Percentiles rank a stretch among this genome's conserved stretches.
Evolutionary conservation across 2,113 vertebrate genomes (phyloP).

Genomic region (Hemibagrus wyckioides): DNA sequence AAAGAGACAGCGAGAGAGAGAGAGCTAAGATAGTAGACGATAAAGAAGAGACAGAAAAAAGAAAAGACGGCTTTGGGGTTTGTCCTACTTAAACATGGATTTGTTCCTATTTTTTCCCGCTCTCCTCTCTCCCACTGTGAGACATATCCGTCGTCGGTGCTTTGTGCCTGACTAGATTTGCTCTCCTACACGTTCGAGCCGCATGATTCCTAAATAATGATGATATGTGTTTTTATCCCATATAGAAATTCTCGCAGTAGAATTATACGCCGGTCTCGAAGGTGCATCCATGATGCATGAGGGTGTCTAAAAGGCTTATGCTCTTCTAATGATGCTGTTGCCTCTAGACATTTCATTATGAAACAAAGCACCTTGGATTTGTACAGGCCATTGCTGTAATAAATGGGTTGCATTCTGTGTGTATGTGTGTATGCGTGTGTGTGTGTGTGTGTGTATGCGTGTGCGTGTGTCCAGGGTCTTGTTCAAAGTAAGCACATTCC

Average conservation of each 20-base stretch:
- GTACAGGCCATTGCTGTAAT: slow-evolving; percentile 36
- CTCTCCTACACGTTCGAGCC: slow-evolving; percentile 23
- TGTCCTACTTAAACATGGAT: slow-evolving; percentile 19
- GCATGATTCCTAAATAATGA: slow-evolving; percentile 30
- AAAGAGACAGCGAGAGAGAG: neutral
- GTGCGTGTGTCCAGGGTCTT: slow-evolving; percentile 26
- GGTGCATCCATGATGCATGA: slow-evolving; percentile 33
- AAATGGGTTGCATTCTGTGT: slow-evolving; percentile 45
- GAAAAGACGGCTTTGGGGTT: neutral
- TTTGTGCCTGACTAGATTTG: slow-evolving; percentile 19
- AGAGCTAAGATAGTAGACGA: neutral
- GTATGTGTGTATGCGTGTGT: slow-evolving; percentile 48
- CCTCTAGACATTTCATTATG: slow-evolving; percentile 35
- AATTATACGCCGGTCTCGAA: neutral
- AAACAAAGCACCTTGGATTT: slow-evolving; percentile 41
- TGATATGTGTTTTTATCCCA: slow-evolving; percentile 5
- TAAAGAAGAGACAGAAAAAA: neutral
- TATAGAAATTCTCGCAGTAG: slow-evolving; percentile 8
- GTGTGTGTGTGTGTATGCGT: too few relatives aligned
- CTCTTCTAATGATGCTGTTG: slow-evolving; percentile 44
- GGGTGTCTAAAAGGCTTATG: slow-evolving; percentile 40
- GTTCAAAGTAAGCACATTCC: neutral
- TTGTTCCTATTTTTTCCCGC: neutral
- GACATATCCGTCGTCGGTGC: neutral
- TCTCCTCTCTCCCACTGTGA: neutral